Percentiles rank a stretch among this genome's conserved stretches.
These are phyloP conservation scores for Camponotus floridanus DNA, from an alignment of 1,140 invertebrate species.

Conservation along the genomic window DNA sequence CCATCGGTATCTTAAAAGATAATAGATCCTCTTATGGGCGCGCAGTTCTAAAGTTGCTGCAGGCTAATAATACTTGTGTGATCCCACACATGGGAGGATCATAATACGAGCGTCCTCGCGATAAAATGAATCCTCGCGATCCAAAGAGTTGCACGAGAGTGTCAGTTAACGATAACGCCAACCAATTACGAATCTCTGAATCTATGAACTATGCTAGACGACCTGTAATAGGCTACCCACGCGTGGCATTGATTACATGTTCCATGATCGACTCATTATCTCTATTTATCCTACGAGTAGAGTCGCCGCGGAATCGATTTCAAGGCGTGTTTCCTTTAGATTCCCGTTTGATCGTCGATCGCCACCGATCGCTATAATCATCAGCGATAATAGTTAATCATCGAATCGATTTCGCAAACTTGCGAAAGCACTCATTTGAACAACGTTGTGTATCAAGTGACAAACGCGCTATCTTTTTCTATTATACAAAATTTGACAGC, in stretches of 20 bases:
- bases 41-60: not conserved
- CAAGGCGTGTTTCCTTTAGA: conserved; percentile 17
- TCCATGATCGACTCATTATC: conserved; percentile 27
- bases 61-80: not conserved
- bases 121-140: not conserved
- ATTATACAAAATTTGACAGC: not conserved
- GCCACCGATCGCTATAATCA: conserved; percentile 5
- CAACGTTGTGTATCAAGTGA: not conserved
- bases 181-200: not conserved
- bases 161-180: conserved; percentile 3
- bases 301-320: conserved; percentile 17
- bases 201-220: not conserved
- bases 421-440: not conserved
- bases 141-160: not conserved
- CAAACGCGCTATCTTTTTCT: not conserved
- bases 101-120: not conserved
- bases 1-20: not conserved
- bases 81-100: not conserved
- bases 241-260: conserved; percentile 43
- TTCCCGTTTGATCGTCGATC: conserved; percentile 6
- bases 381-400: conserved; percentile 20
- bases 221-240: not conserved
- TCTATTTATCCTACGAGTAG: conserved; percentile 17
- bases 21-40: not conserved
- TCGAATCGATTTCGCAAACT: not conserved